phyloP scores from a whole-genome alignment of 1,140 invertebrate species.

The Drosophila mauritiana region DNA sequence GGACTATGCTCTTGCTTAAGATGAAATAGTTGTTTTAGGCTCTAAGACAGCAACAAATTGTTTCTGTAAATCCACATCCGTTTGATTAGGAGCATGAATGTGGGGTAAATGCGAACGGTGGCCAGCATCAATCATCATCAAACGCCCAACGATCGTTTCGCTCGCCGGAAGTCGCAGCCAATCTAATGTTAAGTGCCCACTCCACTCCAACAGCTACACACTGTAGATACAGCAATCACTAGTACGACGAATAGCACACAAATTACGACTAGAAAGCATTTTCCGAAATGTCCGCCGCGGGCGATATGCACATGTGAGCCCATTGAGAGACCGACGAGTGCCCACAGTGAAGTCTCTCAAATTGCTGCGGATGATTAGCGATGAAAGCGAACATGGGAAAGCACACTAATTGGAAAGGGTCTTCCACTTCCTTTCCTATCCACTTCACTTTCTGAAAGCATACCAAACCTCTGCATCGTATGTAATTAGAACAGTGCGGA shows the following conservation, averaged over 20 bases:
- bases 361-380: conserved; percentile 25
- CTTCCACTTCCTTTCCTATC: conserved; percentile 25
- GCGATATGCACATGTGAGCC: conserved; percentile 6
- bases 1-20: neutral
- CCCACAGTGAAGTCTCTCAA: conserved; percentile 29
- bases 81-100: conserved; percentile 1
- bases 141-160: conserved; percentile 48
- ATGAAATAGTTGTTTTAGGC: neutral
- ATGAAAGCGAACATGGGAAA: conserved; percentile 29
- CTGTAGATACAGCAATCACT: conserved; percentile 15
- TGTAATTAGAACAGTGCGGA: conserved; percentile 2
- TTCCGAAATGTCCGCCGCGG: conserved; percentile 65
- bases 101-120: conserved; percentile 3
- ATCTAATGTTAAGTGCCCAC: conserved; percentile 81
- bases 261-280: conserved; percentile 76
- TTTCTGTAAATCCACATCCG: conserved; percentile 10
- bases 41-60: neutral
- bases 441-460: conserved; percentile 27
- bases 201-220: conserved; percentile 54
- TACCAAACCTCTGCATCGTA: conserved; percentile 2
- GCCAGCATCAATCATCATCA: conserved; percentile 55
- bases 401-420: conserved; percentile 31
- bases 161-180: conserved; percentile 76
- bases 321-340: conserved; percentile 12
- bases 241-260: conserved; percentile 20